Percentiles rank a stretch among this genome's conserved stretches.
These are phyloP conservation scores for Plemyria rubiginata DNA, from an alignment of 2,888 invertebrate genomes.

Conservation along the genomic window DNA sequence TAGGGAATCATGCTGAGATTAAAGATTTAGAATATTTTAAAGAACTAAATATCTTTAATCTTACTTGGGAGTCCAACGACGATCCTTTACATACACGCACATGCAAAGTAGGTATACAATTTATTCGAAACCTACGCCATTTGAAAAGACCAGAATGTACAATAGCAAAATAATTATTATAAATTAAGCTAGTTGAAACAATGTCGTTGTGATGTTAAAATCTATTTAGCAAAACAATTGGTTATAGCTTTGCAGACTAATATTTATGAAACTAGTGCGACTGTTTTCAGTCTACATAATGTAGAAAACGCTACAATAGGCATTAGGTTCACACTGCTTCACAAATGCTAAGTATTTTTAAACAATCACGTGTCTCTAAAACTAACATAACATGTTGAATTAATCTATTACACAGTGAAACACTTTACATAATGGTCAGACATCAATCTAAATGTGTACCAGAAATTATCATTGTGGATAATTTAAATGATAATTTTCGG, in stretches of 20 bases:
- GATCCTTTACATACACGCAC: constrained; percentile 77
- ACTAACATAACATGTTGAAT: constrained; percentile 80
- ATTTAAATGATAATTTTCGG: constrained; percentile 64
- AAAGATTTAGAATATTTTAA: constrained; percentile 60
- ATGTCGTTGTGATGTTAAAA: constrained; percentile 73
- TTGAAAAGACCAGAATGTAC: constrained; percentile 64
- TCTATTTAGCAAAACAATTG: constrained; percentile 79
- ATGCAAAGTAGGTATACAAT: constrained; percentile 59
- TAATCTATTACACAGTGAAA: constrained; percentile 81
- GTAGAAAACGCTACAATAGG: constrained; percentile 23
- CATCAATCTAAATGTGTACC: constrained; percentile 73
- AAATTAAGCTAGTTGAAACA: constrained; percentile 75
- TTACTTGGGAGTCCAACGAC: constrained; percentile 84
- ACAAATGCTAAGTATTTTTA: constrained; percentile 60
- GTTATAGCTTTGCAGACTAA: constrained; percentile 80
- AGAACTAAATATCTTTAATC: constrained; percentile 63
- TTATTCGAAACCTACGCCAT: constrained; percentile 51
- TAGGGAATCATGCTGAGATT: constrained; percentile 64
- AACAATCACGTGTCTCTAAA: constrained; percentile 73
- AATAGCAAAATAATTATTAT: constrained; percentile 72
- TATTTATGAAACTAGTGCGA: constrained; percentile 51
- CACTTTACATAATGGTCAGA: constrained; percentile 78
- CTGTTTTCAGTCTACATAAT: constrained; percentile 45
- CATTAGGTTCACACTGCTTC: constrained; percentile 56
- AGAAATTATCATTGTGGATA: constrained; percentile 62